Base-by-base conservation (phyloP, 2,888 invertebrate species). In the Pandemis heparana region DNA sequence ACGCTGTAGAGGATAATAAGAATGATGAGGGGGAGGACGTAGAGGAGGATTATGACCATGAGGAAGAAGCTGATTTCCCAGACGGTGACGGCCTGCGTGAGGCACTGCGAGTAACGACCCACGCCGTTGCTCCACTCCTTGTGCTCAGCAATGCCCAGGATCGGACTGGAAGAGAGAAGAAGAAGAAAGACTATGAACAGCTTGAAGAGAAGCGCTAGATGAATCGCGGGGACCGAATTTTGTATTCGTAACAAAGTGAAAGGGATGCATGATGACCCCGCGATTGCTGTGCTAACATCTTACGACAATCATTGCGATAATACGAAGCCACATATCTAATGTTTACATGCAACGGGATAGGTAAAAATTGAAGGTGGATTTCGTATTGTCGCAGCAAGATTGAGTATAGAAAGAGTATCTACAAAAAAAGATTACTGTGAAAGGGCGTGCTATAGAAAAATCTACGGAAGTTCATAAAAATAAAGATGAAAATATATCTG, bases 1-100 rank as follows among this genome's bases (percentile, higher is more conserved):
- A 97, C 95, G 82, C 97, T 96, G 91, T 98, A 98, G 70, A 98
- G 95, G 65, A 96, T 95, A 77, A 98, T 94, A 62, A 98, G 96
- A 75, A 98, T 96, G 74, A 97, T 89, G 74, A 98, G 94, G 59
- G 98, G 98, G 70, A 97, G 87, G 77, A 97, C 91, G 94, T 98
- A 98, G 89, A 98, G 97, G 77, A 97, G 91, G 74, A 96, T 95
- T 83, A 97, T 97, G 87, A 96, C 96, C 92, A 97, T 95, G 84
- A 98, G 95, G 95, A 97, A 97, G 95, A 97, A 98, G 77, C 96
- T 95, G 79, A 96, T 95, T 75, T 97, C 96, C 96, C 97, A 97
- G 84, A 95, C 94, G 78, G 96, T 96, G 88, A 96, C 96, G 65
- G 97, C 97, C 89, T 96, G 96, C 51, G 97, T 98, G 82, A 97